Evolutionary conservation across 2,113 vertebrate species (phyloP), one percentile per base, ranked within the genome.

Genomic region (Leucopternis melanops): DNA sequence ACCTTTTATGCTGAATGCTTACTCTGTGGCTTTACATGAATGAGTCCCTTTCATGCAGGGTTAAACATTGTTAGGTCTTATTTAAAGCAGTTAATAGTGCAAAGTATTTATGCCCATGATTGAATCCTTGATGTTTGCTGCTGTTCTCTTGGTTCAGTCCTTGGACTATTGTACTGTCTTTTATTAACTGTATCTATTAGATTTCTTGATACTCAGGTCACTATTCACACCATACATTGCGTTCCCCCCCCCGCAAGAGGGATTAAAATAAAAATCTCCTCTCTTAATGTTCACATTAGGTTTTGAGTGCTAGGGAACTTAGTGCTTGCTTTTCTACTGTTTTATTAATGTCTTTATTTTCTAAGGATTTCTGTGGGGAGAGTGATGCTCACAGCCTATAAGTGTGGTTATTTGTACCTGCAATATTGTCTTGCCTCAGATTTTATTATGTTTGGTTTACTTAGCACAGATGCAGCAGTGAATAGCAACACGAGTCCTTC

Each of bases 401-500:
- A 72, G 9, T 38, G 2, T 52, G 25, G 5, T 69, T 72, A 32
- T 92, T 93, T 91, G 50, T 95, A 25, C 69, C 44, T 83, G 93
- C 47, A 90, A 27, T 97, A 87, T 78, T 97, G 97, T 95, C 73
- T 88, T 95, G 97, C 98, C 97, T 98, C 98, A 98, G 98, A 97
- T 98, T 98, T 97, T 98, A 98, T 98, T 98, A 96, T 96, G 73
- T 95, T 97, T 98, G 98, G 98, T 98, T 98, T 97, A 98, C 97
- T 98, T 98, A 98, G 94, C 97, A 96, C 98, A 98, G 98, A 98
- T 99, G 99, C 99, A 97, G 98, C 97, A 96, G 98, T 98, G 97
- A 99, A 98, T 97, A 99, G 98, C 98, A 98, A 98, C 55, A 98
- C 98, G 94, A 99, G 98, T 21, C 98, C 99, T 96, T 99, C 99